Evolutionary conservation across 2,113 vertebrate species (phyloP), one percentile per base, ranked within the genome.

Genomic region (Columba janthina): DNA sequence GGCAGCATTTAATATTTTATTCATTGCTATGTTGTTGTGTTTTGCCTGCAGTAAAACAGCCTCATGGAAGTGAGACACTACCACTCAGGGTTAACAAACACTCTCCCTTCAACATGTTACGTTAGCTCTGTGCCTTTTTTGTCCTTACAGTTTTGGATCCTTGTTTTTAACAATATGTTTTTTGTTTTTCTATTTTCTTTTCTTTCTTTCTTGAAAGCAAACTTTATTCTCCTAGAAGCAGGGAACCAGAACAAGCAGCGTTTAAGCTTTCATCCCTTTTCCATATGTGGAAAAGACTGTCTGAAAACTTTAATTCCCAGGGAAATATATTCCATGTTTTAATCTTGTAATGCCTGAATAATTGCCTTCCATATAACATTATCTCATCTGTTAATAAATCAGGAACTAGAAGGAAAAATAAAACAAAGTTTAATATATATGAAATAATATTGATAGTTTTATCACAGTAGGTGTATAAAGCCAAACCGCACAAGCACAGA

Each of bases 1-100:
- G 34, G 56, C 62, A 87, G 66, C 50, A 85, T 91, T 91, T 88
- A 83, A 56, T 85, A 58, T 88, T 93, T 90, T 92, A 96, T 96
- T 96, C 83, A 95, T 92, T 53, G 58, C 51, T 34, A 8, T 42
- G 73, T 71, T 70, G 32, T 75, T 71, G 74, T 44, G 18, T 80
- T 95, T 87, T 74, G 25, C 69, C 51, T 61, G 70, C 34, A 64
- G 57, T 60, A 91, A 85, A 81, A 79, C n/a, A 92, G 46, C 57
- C 79, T 76, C 19, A 21, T 80, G 72, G 79, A 83, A 86, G 42
- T 29, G 36, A 77, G 71, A 50, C 38, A 7, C 51, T 64, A 50
- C 51, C 44, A 77, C 56, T 44, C 16, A 92, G 76, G 54, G 60
- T 44, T 71, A 73, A 65, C 54, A 85, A 78, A 32, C 71, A 40